Percentiles rank a stretch among this genome's conserved stretches.
Evolutionary conservation across 2,797 vertebrate species (phyloP).

Genomic region (Onychomys torridus): DNA sequence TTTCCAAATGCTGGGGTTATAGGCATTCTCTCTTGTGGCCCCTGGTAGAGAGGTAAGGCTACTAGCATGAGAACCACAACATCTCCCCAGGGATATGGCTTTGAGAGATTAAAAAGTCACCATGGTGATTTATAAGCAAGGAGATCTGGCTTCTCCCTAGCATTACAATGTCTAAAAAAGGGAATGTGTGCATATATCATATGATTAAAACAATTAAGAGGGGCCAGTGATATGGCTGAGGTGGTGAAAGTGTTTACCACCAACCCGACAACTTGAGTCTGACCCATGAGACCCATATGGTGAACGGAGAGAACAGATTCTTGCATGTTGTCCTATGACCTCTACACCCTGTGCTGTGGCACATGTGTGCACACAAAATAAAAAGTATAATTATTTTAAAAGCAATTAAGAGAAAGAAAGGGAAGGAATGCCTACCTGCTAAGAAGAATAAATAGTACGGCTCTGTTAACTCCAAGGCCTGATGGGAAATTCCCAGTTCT

Average conservation of each 20-base stretch:
- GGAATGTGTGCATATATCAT: background rate
- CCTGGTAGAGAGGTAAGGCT: background rate
- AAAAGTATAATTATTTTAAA: background rate
- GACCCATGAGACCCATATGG: background rate
- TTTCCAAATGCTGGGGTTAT: background rate
- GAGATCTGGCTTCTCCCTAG: background rate
- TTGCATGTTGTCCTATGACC: background rate
- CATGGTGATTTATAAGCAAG: background rate
- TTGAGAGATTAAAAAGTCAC: background rate
- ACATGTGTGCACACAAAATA: background rate
- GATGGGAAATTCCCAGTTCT: constrained; percentile 14
- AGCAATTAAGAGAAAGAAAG: background rate
- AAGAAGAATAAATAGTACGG: background rate
- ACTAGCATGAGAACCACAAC: background rate
- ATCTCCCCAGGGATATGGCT: background rate
- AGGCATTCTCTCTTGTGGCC: background rate
- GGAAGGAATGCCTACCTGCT: background rate
- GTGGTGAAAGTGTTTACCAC: background rate
- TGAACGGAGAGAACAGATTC: background rate
- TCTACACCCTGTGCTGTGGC: background rate
- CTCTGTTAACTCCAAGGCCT: background rate
- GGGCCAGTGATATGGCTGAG: background rate
- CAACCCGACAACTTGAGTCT: background rate
- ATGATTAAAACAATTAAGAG: background rate
- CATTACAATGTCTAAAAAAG: background rate